Evolutionary conservation across 1,140 invertebrate species (phyloP).

Genomic region (Drosophila rufa): DNA sequence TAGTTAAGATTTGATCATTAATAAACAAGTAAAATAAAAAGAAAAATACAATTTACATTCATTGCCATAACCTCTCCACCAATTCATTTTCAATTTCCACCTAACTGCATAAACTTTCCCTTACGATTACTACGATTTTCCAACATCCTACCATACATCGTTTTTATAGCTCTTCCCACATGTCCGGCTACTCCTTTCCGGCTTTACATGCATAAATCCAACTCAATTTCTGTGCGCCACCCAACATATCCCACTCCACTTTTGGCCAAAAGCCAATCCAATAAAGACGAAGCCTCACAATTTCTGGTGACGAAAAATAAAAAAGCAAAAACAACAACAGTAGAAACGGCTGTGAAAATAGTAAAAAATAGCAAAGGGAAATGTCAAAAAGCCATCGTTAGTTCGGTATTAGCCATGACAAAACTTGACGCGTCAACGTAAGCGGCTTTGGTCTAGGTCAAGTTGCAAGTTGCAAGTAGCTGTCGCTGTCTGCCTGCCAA

Average conservation of each 20-base stretch:
- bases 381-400: constrained; percentile 60
- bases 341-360: constrained; percentile 31
- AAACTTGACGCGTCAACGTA: constrained; percentile 67
- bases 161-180: constrained; percentile 17
- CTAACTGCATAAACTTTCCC: background rate
- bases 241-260: background rate
- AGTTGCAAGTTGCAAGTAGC: constrained; percentile 52
- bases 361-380: constrained; percentile 51
- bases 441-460: constrained; percentile 80
- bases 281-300: constrained; percentile 70
- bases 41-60: background rate
- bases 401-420: constrained; percentile 64
- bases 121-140: background rate
- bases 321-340: constrained; percentile 6
- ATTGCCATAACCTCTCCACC: background rate
- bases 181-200: constrained; percentile 10
- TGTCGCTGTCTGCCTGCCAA: constrained; percentile 5
- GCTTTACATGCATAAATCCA: constrained; percentile 37
- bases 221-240: constrained; percentile 31
- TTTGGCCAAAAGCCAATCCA: constrained; percentile 32
- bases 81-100: background rate
- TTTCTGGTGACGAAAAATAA: constrained; percentile 43
- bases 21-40: background rate
- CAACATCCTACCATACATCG: background rate
- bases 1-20: background rate